Evolutionary conservation across 2,888 invertebrate genomes (phyloP), one percentile per base, ranked within the genome.

Genomic region (Stegophylla sp.): DNA sequence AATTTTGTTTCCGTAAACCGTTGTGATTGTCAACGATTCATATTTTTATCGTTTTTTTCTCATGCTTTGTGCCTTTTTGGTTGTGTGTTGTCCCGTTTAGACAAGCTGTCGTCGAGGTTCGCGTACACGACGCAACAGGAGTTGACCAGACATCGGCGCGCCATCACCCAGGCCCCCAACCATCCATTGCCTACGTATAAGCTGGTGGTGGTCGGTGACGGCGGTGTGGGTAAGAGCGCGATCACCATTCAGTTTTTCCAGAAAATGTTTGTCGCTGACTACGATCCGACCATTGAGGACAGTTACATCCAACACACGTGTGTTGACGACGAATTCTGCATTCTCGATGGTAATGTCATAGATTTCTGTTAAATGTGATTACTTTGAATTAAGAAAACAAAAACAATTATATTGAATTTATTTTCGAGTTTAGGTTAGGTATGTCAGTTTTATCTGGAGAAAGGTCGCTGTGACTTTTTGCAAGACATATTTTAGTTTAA

Each of bases 241-340:
- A 91, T 97, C 85, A 97, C 97, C n/a, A 96, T 96, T 86, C 95
- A 97, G 88, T 95, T 95, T 88, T 96, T 97, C 87, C 96, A 97
- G 88, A 95, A 95, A 87, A 89, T 96, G 85, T 97, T 97, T 87
- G 94, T 96, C 83, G 94, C 95, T 0, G 96, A 96, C 87, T 97
- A 97, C 85, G 97, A 97, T 88, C 97, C 97, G 10, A 97, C 97
- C 23, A 97, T 97, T 83, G 96, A 97, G 88, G 96, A 97, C 87
- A 95, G 95, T 81, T 97, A 97, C 87, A 93, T 96, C 82, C 96
- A 96, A 86, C 96, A 97, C 87, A 94, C 94, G 0, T 95, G 96
- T 87, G 93, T 97, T 48, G 96, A 97, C 86, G 95, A 95, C 9
- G 92, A 94, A 85, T 94, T 94, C 92, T 96, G 95, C 86, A 92